phyloP scores from a whole-genome alignment of 1,140 invertebrate species.

The Tribolium castaneum region DNA sequence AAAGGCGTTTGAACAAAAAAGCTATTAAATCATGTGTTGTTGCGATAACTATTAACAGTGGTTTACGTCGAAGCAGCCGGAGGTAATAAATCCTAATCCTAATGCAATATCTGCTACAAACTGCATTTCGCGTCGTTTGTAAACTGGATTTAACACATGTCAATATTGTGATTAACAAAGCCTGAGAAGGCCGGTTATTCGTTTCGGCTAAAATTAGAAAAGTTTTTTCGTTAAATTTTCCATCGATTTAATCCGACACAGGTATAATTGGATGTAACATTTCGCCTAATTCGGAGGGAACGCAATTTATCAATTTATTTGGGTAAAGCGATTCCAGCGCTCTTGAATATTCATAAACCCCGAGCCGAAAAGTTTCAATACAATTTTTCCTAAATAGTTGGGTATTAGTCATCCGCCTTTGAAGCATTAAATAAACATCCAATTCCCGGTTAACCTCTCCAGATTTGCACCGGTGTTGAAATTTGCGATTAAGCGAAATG shows the following conservation, averaged over 20 bases:
- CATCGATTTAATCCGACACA: not conserved
- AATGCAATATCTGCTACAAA: not conserved
- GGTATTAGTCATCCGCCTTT: not conserved
- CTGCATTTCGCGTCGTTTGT: not conserved
- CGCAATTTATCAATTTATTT: not conserved
- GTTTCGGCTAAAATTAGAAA: not conserved
- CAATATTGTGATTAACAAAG: not conserved
- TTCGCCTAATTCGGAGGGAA: not conserved
- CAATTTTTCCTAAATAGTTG: too few relatives aligned
- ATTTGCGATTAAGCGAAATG: not conserved
- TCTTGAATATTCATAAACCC: not conserved
- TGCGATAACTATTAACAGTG: not conserved
- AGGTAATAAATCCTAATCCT: not conserved
- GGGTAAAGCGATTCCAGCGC: not conserved
- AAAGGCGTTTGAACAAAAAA: too few relatives aligned
- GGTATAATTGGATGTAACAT: not conserved
- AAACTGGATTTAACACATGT: not conserved
- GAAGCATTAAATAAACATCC: not conserved
- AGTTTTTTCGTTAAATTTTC: not conserved
- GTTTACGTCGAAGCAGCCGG: not conserved
- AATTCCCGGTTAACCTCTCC: not conserved
- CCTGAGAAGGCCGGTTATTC: not conserved
- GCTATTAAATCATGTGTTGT: not conserved
- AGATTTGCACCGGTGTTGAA: not conserved
- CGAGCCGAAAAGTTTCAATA: not conserved